Conservation (phyloP, 2,888 invertebrate species). For the Anticlea derivata region DNA sequence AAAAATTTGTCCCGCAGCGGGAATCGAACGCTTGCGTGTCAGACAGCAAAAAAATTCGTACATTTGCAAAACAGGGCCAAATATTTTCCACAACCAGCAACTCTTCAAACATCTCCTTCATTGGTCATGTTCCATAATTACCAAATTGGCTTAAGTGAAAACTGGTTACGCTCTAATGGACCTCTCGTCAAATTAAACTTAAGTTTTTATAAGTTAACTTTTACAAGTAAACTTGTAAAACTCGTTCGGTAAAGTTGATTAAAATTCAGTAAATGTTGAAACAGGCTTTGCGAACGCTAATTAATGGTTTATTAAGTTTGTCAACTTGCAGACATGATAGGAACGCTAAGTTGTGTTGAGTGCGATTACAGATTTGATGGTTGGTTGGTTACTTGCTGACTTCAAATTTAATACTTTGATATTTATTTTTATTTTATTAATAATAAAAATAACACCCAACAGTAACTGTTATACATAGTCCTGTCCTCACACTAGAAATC, state of each 20-base stretch:
- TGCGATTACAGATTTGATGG: neutral
- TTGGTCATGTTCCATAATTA: conserved; percentile 23
- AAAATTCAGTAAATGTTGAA: conserved; percentile 34
- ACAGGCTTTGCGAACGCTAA: conserved; percentile 24
- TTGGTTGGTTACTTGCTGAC: too few species aligned
- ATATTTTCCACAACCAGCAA: neutral
- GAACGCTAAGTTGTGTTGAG: conserved; percentile 10
- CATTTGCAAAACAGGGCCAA: neutral
- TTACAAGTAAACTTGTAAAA: conserved; percentile 24
- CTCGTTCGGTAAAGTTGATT: conserved; percentile 31
- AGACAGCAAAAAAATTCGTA: too few species aligned
- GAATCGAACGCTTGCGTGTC: too few species aligned
- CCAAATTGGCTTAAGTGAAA: conserved; percentile 29
- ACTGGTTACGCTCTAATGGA: conserved; percentile 29
- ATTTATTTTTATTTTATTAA: too few species aligned
- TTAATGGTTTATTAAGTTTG: conserved; percentile 31
- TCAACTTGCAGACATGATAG: conserved; percentile 22
- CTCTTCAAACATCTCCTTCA: conserved; percentile 12
- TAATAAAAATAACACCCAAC: too few species aligned
- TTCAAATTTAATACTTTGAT: too few species aligned
- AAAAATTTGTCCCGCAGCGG: too few species aligned
- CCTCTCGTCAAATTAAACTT: conserved; percentile 29
- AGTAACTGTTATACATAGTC: too few species aligned
- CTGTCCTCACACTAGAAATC: too few species aligned
- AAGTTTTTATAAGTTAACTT: conserved; percentile 26